Conservation (phyloP, 2,888 invertebrate genomes). For the Sthenelais limicola region DNA sequence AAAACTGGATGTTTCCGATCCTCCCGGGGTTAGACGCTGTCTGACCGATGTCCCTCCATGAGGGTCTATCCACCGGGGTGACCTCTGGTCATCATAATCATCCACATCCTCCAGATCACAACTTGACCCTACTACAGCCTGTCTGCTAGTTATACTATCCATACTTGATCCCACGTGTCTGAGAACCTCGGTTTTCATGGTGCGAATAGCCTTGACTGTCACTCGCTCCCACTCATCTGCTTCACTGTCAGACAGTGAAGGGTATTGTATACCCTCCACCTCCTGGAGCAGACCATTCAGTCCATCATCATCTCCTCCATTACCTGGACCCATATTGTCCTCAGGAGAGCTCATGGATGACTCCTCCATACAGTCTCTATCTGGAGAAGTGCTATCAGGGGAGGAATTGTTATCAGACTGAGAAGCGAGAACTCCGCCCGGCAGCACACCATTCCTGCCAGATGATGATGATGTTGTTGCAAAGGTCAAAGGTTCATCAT, state of each 20-base stretch:
- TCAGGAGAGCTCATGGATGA: conserved; percentile 26
- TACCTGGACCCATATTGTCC: background rate
- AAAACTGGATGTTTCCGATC: conserved; percentile 26
- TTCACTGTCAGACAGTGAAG: conserved; percentile 35
- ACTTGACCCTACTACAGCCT: conserved; percentile 12
- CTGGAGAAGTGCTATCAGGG: conserved; percentile 15
- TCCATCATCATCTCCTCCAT: background rate
- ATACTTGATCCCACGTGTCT: background rate
- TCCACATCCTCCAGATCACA: conserved; percentile 6
- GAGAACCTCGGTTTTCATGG: conserved; percentile 33
- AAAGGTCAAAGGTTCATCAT: too few species aligned
- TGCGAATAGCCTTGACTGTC: conserved; percentile 42
- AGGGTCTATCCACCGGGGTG: conserved; percentile 6
- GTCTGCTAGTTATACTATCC: background rate
- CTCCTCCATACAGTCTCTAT: background rate
- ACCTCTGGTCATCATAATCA: conserved; percentile 1
- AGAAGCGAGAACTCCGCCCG: background rate
- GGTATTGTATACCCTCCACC: background rate
- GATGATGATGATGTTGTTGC: too few species aligned
- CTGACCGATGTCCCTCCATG: background rate
- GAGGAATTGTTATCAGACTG: conserved; percentile 25
- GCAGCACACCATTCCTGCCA: background rate
- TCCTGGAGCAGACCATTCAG: background rate
- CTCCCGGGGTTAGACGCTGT: background rate
- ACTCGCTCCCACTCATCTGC: conserved; percentile 37